phyloP scores from a whole-genome alignment of 2,888 invertebrate species.

The Magallana nippona region DNA sequence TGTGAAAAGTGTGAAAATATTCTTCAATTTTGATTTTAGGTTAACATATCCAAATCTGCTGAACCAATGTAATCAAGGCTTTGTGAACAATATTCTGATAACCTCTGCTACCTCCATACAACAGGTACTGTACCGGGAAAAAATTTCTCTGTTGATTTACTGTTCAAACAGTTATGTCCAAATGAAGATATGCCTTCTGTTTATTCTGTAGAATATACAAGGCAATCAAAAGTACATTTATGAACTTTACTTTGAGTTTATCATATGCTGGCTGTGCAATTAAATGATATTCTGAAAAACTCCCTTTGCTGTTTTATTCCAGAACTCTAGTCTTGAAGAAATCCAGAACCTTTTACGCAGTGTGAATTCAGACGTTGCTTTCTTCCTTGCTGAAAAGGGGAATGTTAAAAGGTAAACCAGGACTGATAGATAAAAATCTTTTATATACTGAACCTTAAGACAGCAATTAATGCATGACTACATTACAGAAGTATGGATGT shows the following conservation, averaged over 20 bases:
- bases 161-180: too few relatives aligned
- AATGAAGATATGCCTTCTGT: too few relatives aligned
- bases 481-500: constrained; percentile 73
- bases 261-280: too few relatives aligned
- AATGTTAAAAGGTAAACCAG: constrained; percentile 69
- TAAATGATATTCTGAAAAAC: neutral
- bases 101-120: constrained; percentile 68
- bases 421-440: too few relatives aligned
- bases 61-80: constrained; percentile 76
- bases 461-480: neutral
- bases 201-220: too few relatives aligned
- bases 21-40: constrained; percentile 59
- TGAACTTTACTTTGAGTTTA: too few relatives aligned
- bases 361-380: constrained; percentile 74
- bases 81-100: constrained; percentile 78
- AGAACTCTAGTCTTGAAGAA: constrained; percentile 62
- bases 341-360: constrained; percentile 73
- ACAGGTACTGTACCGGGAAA: constrained; percentile 51
- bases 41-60: constrained; percentile 72
- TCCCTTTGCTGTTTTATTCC: constrained; percentile 29
- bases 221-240: too few relatives aligned
- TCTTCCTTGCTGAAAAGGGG: constrained; percentile 73
- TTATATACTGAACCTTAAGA: too few relatives aligned
- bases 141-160: too few relatives aligned
- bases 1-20: too few relatives aligned